Percentiles rank a stretch among this genome's conserved stretches.
These are phyloP conservation scores for Trachythela sp. DNA, from an alignment of 64 coral and sea anemone genomes.

Conservation along the genomic window DNA sequence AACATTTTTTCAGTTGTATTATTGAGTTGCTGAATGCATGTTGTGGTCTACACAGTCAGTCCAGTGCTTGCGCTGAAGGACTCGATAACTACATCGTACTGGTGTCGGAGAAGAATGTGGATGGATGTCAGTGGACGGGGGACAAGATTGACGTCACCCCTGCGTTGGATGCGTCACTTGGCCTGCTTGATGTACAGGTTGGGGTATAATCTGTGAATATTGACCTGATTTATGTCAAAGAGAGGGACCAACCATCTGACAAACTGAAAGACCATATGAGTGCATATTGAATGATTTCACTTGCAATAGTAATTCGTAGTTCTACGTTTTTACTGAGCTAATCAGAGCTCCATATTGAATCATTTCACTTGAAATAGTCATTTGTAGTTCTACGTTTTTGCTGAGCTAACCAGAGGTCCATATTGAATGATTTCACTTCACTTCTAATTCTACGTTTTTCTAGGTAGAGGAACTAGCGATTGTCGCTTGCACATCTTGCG, in stretches of 20 bases:
- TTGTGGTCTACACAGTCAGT: slow-evolving; percentile 57
- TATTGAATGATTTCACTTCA: background rate
- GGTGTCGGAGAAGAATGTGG: background rate
- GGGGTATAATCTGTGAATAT: background rate
- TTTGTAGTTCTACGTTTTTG: background rate
- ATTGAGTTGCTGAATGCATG: slow-evolving; percentile 71
- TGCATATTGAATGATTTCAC: no score
- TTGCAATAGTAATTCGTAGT: no score
- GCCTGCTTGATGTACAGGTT: slow-evolving; percentile 93
- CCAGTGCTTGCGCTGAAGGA: slow-evolving; percentile 1
- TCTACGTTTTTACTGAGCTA: no score
- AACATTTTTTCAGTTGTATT: slow-evolving; percentile 45
- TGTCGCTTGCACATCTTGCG: slow-evolving; percentile 70
- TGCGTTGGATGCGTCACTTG: slow-evolving; percentile 69
- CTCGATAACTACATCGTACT: slow-evolving; percentile 50
- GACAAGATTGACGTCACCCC: slow-evolving; percentile 57
- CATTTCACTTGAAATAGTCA: no score
- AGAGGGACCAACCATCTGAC: no score
- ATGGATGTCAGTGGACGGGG: slow-evolving; percentile 61
- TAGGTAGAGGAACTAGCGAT: slow-evolving; percentile 88
- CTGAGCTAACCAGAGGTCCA: background rate
- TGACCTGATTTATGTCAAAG: no score
- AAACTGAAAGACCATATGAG: no score
- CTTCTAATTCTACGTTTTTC: background rate
- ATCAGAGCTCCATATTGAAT: no score